These are phyloP conservation scores for Bombylius major DNA, from an alignment of 2,888 invertebrate genomes.

Conservation along the genomic window DNA sequence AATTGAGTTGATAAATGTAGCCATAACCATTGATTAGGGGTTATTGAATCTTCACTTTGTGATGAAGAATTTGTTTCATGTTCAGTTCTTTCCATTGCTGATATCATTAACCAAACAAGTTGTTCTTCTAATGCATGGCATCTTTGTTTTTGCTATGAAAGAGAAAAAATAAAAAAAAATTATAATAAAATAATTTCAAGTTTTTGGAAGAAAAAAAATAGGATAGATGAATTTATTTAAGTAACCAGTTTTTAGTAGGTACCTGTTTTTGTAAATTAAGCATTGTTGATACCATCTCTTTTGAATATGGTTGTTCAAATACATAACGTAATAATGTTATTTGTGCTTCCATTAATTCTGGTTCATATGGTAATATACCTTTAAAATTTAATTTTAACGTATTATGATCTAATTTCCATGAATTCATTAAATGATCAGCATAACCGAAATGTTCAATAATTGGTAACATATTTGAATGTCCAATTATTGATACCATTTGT, in stretches of 20 bases:
- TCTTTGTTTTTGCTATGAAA: slow-evolving; percentile 56
- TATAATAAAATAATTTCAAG: background rate
- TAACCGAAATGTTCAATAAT: slow-evolving; percentile 89
- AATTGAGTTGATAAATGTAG: slow-evolving; percentile 86
- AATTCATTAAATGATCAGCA: slow-evolving; percentile 77
- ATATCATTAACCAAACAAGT: slow-evolving; percentile 77
- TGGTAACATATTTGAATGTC: slow-evolving; percentile 81
- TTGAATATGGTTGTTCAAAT: slow-evolving; percentile 85
- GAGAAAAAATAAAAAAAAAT: slow-evolving; percentile 3
- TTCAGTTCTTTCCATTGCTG: slow-evolving; percentile 87
- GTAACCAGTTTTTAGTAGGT: background rate
- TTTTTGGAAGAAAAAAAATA: background rate
- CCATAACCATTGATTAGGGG: slow-evolving; percentile 66
- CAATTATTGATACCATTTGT: slow-evolving; percentile 90
- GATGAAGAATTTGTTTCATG: slow-evolving; percentile 42
- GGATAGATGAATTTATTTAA: no score
- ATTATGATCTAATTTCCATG: slow-evolving; percentile 83
- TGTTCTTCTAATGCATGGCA: slow-evolving; percentile 87
- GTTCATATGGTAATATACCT: slow-evolving; percentile 75
- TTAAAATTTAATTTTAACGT: slow-evolving; percentile 53
- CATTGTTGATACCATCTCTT: slow-evolving; percentile 94
- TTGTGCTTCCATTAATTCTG: slow-evolving; percentile 78
- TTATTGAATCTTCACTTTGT: slow-evolving; percentile 37
- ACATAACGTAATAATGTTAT: slow-evolving; percentile 78
- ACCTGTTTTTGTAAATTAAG: slow-evolving; percentile 85